Conservation (phyloP, 2,113 vertebrate genomes). For the Nipponia nippon region DNA sequence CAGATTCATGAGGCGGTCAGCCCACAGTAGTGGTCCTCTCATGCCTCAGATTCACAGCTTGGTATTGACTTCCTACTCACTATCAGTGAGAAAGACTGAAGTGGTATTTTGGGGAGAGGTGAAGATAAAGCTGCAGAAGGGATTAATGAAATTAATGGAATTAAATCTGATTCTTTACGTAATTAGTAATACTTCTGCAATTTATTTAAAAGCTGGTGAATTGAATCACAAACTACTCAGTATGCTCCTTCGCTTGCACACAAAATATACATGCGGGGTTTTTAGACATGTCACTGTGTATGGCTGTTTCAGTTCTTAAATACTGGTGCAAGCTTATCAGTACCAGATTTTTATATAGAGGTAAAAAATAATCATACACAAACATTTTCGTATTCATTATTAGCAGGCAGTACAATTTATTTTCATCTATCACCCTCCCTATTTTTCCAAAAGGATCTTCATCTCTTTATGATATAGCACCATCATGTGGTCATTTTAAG, state of each 20-base stretch:
- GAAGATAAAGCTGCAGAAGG: not conserved
- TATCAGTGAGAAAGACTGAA: not conserved
- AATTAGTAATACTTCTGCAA: not conserved
- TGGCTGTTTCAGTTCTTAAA: not conserved
- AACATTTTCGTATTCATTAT: not conserved
- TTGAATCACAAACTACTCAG: not conserved
- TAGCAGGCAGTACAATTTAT: not conserved
- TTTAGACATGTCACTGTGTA: not conserved
- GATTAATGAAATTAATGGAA: not conserved
- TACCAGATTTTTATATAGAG: not conserved
- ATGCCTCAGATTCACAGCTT: not conserved
- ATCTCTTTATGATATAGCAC: not conserved
- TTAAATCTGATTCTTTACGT: not conserved
- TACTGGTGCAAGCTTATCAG: not conserved
- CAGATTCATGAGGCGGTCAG: not conserved
- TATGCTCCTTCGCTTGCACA: not conserved
- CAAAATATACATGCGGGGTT: not conserved
- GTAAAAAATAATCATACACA: not conserved
- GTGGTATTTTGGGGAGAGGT: not conserved
- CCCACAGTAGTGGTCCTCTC: not conserved
- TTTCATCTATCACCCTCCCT: rapidly evolving
- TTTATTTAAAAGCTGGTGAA: not conserved
- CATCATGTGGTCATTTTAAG: not conserved
- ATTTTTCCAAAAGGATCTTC: rapidly evolving
- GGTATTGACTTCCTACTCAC: not conserved